Evolutionary conservation across 2,113 vertebrate species (phyloP), one percentile per base, ranked within the genome.

Genomic region (Dendropsophus ebraccatus): DNA sequence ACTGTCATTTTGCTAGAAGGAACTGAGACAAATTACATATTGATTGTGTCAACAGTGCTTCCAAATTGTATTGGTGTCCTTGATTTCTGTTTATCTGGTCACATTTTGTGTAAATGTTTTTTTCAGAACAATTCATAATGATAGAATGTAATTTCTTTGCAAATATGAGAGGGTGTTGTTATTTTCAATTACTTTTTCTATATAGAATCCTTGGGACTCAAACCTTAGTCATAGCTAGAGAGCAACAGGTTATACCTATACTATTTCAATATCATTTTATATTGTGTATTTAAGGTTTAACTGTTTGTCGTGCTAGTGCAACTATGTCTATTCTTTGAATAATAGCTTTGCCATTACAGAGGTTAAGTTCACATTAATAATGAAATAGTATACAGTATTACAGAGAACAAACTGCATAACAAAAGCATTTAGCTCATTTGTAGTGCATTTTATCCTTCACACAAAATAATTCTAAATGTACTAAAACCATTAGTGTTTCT

Each of bases 11-110:
- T 86, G 78, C 77, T 86, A 54, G 65, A 81, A 81, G 67, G 69
- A 86, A 86, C 81, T 81, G 67, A 81, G 52, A 86, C 85, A 86
- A 86, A 81, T 86, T 86, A 86, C 78, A 86, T 86, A 81, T 86
- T 86, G 85, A 81, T 86, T 86, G 78, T 74, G 85, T 86, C 84
- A 74, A 81, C 41, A 50, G 25, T 56, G 60, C 35, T 78, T 73
- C 77, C 32, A 74, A 81, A 81, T 81, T 73, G 65, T 81, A 62
- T 86, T 73, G 67, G 67, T 81, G 54, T 56, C 77, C 78, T 86
- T 81, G 62, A 86, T 81, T 81, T 86, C 78, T 74, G 85, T 86
- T 86, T 86, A 86, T 81, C 67, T 74, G 19, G 54, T 80, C 76
- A 72, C 50, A 80, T 45, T 80, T 86, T 72, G 76, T 73, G 41